These are phyloP conservation scores for Pterocles burchelli DNA, from an alignment of 2,113 vertebrate genomes.

Conservation along the genomic window DNA sequence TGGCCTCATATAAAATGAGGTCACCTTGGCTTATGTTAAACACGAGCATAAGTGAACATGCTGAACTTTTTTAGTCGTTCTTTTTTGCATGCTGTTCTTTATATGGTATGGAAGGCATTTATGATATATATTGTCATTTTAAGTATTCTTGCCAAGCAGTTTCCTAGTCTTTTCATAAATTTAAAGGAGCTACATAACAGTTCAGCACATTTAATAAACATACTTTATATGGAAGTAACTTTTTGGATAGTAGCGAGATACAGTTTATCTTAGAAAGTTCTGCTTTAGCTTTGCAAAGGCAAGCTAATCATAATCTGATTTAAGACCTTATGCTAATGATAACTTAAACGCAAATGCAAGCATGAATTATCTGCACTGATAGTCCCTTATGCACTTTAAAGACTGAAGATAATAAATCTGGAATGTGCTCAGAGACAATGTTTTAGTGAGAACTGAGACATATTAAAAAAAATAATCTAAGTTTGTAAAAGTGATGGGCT, in stretches of 20 bases:
- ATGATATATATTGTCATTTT: conserved; percentile 64
- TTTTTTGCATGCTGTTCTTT: conserved; percentile 49
- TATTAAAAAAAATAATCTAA: neutral
- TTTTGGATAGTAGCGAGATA: conserved; percentile 68
- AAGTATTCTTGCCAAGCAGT: conserved; percentile 62
- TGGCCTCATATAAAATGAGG: conserved; percentile 56
- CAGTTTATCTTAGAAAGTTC: conserved; percentile 73
- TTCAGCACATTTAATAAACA: conserved; percentile 76
- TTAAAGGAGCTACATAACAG: conserved; percentile 64
- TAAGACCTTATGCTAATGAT: conserved; percentile 68
- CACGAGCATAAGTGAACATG: conserved; percentile 33
- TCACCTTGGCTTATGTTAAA: conserved; percentile 59
- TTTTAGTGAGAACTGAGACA: conserved; percentile 57
- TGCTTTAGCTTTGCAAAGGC: conserved; percentile 72
- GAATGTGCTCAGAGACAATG: conserved; percentile 27
- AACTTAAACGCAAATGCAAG: conserved; percentile 72
- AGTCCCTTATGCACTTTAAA: conserved; percentile 54
- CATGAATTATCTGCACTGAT: conserved; percentile 66
- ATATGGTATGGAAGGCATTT: conserved; percentile 25
- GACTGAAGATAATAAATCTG: conserved; percentile 67
- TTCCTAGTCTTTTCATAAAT: conserved; percentile 75
- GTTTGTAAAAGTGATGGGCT: neutral
- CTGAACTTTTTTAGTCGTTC: conserved; percentile 36
- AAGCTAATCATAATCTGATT: conserved; percentile 76
- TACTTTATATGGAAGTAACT: conserved; percentile 78